Base-by-base conservation (phyloP, 2,888 invertebrate species). In the Celastrina argiolus region DNA sequence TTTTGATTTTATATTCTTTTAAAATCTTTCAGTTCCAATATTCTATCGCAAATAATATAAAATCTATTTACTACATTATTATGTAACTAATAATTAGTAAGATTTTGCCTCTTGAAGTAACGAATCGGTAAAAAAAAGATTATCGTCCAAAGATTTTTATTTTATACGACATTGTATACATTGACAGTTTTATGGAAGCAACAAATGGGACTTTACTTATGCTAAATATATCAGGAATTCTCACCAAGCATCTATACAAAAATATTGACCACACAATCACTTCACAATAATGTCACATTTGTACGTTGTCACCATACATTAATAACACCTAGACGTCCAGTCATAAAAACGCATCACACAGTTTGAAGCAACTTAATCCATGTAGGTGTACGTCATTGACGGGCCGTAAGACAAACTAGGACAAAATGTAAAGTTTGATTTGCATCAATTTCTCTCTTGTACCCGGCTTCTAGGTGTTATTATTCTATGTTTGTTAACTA, bases 141-240 rank as follows among this genome's bases (percentile, higher is more conserved):
- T n/a, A 42, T 61, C 68, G 78, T 78, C 81, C 81, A 83, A 85
- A 84, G 79, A 80, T 81, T 73, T 87, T 86, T 84, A 84, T 84
- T 84, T 78, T 78, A 67, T 66, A 84, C 77, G 81, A 82, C 80
- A 83, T 74, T 82, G 85, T 75, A 74, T 86, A 85, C 81, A 84
- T 83, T 85, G 87, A 87, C 79, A 84, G 80, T 82, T 79, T 76
- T 72, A 81, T 88, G 89, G 89, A 90, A 90, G 89, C 89, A 84
- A 84, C 78, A 75, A 78, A 86, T 83, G 87, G 87, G 86, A 85
- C 86, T 80, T 66, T 65, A 67, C 73, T 75, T 73, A 73, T 31
- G 56, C 67, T 70, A 70, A 59, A 70, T 68, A 70, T 22, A 66
- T 67, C 69, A 72, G 68, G 70, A 71, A 70, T 71, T 67, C 66